Conservation (phyloP, 1,140 invertebrate genomes). For the Drosophila nasuta region DNA sequence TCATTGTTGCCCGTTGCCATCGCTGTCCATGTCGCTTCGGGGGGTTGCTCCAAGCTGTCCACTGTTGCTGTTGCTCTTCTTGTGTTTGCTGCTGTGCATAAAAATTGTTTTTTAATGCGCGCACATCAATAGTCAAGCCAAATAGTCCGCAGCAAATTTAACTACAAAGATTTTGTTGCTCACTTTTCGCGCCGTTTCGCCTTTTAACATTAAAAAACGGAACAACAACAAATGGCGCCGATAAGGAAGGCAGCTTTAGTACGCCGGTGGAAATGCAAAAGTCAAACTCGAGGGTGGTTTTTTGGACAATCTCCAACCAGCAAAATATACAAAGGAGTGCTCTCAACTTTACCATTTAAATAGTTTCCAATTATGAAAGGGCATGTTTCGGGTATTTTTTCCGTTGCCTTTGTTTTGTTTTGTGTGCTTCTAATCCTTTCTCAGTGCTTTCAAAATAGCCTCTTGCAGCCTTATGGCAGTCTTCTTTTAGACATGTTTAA, state of each 20-base stretch:
- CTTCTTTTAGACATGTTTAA: constrained; percentile 44
- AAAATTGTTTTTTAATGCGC: constrained; percentile 82
- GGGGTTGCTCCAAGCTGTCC: constrained; percentile 28
- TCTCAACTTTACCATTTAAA: constrained; percentile 35
- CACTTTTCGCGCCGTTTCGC: constrained; percentile 54
- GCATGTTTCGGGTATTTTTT: background rate
- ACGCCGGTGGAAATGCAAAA: background rate
- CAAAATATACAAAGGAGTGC: constrained; percentile 8
- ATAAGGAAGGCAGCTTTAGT: background rate
- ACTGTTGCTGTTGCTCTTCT: constrained; percentile 16
- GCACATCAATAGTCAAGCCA: constrained; percentile 80
- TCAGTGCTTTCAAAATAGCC: constrained; percentile 50
- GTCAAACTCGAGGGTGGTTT: constrained; percentile 16
- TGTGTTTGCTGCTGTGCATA: constrained; percentile 58
- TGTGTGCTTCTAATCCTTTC: constrained; percentile 12
- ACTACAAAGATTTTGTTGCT: constrained; percentile 69
- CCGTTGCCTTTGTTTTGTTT: constrained; percentile 1
- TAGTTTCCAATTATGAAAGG: constrained; percentile 36
- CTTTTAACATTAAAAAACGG: constrained; percentile 29
- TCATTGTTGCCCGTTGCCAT: constrained; percentile 68
- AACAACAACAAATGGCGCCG: constrained; percentile 21
- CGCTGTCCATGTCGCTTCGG: constrained; percentile 17
- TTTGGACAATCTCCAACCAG: background rate
- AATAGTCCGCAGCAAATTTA: constrained; percentile 79
- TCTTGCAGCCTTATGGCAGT: constrained; percentile 13